Evolutionary conservation across 2,888 invertebrate species (phyloP), one percentile per base, ranked within the genome.

Genomic region (Tenthredo distinguenda): DNA sequence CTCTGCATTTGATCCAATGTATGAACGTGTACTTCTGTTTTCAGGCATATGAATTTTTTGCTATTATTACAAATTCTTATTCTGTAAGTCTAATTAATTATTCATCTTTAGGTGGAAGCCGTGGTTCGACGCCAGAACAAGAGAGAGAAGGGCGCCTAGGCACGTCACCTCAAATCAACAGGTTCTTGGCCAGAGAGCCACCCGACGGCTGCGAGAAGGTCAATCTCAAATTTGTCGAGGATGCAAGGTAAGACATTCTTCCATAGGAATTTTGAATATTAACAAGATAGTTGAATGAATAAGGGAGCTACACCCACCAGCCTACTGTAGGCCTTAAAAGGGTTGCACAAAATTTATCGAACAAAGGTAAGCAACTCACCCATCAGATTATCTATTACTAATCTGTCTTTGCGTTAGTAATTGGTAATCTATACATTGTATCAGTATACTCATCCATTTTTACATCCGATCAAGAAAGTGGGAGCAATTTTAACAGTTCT

Each of bases 151-250:
- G 96, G 90, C 94, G 96, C 87, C 92, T 94, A 86, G 97, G 97
- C 84, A 96, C 97, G 86, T 98, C 98, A 87, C 98, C 98, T 62
- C 97, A 97, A 93, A 97, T 97, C 92, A 97, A 97, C 93, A 96
- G 96, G 92, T 97, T 97, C 94, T 95, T 98, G 92, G 97, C 97
- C 62, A 95, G 98, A 84, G 97, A 97, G 94, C 98, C 98, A 82
- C 98, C 98, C 37, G 98, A 98, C 95, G 98, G 98, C 92, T 98
- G 98, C 95, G 98, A 98, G 95, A 97, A 96, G 94, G 97, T 97
- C 88, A 96, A 95, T 92, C 94, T 97, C 87, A 97, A 96, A 93
- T 95, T 95, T 88, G 94, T 95, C 85, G 95, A 95, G 91, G 95
- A 95, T 91, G 93, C 93, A 89, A 95, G 95, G 95, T 95, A 91